Evolutionary conservation across 2,113 vertebrate genomes (phyloP), one percentile per base, ranked within the genome.

Genomic region (Caranx ignobilis): DNA sequence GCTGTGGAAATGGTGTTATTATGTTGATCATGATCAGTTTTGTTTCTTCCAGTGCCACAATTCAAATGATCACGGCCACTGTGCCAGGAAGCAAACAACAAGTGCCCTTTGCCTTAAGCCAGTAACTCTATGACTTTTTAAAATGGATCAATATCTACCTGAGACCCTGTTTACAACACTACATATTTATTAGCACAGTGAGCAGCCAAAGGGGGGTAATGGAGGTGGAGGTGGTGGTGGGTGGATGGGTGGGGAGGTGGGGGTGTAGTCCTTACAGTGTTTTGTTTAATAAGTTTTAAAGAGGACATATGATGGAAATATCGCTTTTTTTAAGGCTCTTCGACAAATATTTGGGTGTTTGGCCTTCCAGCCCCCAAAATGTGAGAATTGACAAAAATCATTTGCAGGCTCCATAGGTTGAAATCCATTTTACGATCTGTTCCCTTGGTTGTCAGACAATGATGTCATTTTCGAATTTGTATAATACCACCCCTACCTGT

Each of bases 11-110:
- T 66, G 56, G 47, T 13, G 2, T 82, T 65, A 84, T 86, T 84
- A 79, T 78, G 82, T 69, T 84, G 67, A 80, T 87, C 73, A 56
- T 48, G 64, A 85, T 88, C 60, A 43, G 31, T 77, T 88, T 81
- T 45, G 48, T 85, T 77, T 81, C 71, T 37, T 19, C 62, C 61
- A 2, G 45, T 57, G 72, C 71, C 50, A 60, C 59, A 73, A 47
- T 66, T 86, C 65, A 78, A 81, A 83, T 69, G 75, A 37, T 54
- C 54, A n/a, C 18, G 56, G n/a, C 67, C 67, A 39, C 13, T 18
- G 54, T 79, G 64, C 26, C 43, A 7, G 35, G 41, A 1, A 56
- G 43, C 81, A 63, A 80, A 84, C 52, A 79, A 37, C 6, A 63
- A 43, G 31, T 55, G 50, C 11, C 54, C 78, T 77, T 75, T 79